Evolutionary conservation across 2,113 vertebrate species (phyloP), one percentile per base, ranked within the genome.

Genomic region (Ageneiosus marmoratus): DNA sequence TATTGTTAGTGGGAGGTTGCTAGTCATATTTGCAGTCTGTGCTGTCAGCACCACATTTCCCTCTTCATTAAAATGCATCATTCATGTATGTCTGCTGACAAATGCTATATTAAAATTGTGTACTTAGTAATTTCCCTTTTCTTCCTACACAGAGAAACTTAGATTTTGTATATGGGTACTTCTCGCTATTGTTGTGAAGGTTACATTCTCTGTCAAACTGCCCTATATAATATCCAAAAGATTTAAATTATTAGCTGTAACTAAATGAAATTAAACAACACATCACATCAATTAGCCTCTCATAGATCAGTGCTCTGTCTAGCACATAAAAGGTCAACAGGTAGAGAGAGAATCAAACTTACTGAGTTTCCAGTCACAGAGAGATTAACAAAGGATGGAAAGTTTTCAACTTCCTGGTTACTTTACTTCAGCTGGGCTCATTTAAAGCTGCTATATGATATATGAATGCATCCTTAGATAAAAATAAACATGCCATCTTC

Each of bases 1-100:
- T 60, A 55, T 78, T 78, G 5, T 8, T 27, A 65, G 79, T 81
- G 53, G 79, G 79, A 53, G 32, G 51, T 7, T 58, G 24, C 79
- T 51, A 81, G 79, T 81, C 79, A 81, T 72, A 58, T 29, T 81
- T 72, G 63, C 32, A 41, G 41, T 55, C 15, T 80, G 41, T 78
- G 8, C 76, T 78, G 34, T 46, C 13, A 77, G 22, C 18, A 78
- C 10, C 0, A 10, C 55, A 56, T 34, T 67, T 53, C 53, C 48
- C 60, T 69, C 48, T 63, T 51, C 63, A 55, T 24, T 55, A 70
- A 55, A 70, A 20, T 70, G 48, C 11, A 50, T 53, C 48, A 55
- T 53, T 55, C 29, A 34, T 44, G 11, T 22, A 80, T 53, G 62
- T 37, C 32, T 55, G 22, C 79, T 70, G 32, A 69, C 11, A 77